Conservation (phyloP, 2,797 vertebrate genomes). For the Phrynocephalus guinanensis region DNA sequence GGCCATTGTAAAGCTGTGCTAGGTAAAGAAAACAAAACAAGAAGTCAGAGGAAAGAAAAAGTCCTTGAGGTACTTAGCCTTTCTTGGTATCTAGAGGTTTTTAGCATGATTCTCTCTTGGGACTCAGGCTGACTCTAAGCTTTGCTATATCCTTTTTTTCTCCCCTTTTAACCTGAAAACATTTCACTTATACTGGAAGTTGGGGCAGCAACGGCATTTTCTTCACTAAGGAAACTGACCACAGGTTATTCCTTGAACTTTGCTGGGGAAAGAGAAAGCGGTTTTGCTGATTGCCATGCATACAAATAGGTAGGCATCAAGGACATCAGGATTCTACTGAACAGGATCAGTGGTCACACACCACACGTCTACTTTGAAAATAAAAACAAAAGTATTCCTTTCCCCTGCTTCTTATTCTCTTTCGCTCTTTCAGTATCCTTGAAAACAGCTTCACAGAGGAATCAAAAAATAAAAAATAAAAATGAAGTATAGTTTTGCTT, state of each 20-base stretch:
- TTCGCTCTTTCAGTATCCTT: conserved; percentile 28
- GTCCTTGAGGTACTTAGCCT: background rate
- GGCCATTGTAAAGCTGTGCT: background rate
- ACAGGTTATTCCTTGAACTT: conserved; percentile 1
- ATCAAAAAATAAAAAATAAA: background rate
- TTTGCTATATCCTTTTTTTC: background rate
- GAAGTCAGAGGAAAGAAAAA: no score
- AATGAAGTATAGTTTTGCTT: conserved; percentile 33
- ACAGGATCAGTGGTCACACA: background rate
- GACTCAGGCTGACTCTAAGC: background rate
- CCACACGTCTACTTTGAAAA: conserved; percentile 15
- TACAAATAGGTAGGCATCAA: conserved; percentile 14
- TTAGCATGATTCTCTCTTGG: background rate
- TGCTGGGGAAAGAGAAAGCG: background rate
- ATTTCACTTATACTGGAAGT: background rate
- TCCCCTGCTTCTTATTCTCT: background rate
- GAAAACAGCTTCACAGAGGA: conserved; percentile 35
- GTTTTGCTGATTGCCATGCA: conserved; percentile 6
- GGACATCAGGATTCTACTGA: background rate
- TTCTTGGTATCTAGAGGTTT: background rate
- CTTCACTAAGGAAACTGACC: background rate
- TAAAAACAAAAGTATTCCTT: background rate
- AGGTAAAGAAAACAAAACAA: background rate
- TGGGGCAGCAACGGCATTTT: background rate
- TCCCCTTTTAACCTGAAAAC: background rate